Evolutionary conservation across 2,888 invertebrate species (phyloP), one percentile per base, ranked within the genome.

Genomic region (Andrena bicolor): DNA sequence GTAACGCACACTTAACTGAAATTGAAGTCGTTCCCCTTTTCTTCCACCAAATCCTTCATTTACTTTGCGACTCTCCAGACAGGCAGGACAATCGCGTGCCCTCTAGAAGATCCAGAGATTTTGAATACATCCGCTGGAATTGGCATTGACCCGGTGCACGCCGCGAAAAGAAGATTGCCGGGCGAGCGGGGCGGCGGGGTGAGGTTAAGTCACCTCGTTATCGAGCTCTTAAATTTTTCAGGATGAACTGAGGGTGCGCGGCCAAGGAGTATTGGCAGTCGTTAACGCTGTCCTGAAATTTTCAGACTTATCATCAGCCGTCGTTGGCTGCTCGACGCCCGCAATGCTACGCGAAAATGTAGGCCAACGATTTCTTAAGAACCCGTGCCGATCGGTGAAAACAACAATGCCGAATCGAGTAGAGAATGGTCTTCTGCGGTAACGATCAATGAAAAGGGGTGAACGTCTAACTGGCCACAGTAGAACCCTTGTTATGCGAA

Each of bases 201-300:
- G 80, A 82, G 82, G 80, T 83, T 80, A 75, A 88, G 86, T 86
- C 87, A 79, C 85, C 88, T 91, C 90, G 87, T 90, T 91, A 90
- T 91, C 88, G 84, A 80, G 86, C 89, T 89, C 89, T 90, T 90
- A 87, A 91, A 91, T 90, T 88, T 90, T 91, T 90, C 89, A 90
- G 84, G 78, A 85, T 80, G 77, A 83, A 79, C 82, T 76, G 65
- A 72, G 71, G 79, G 76, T 76, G 73, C 80, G 65, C 77, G 73
- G 70, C 63, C 84, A 82, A 80, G 71, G 80, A 79, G 80, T 73
- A 65, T 79, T 73, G 76, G 69, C 76, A 86, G 88, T 90, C 88
- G 87, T 88, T 90, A 90, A 88, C 79, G 80, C 76, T 80, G 65
- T 83, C 78, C 80, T 86, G 77, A 86, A 83, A 86, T 80, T 87